Conservation (phyloP, 2,888 invertebrate genomes). For the Spialia ferax region DNA sequence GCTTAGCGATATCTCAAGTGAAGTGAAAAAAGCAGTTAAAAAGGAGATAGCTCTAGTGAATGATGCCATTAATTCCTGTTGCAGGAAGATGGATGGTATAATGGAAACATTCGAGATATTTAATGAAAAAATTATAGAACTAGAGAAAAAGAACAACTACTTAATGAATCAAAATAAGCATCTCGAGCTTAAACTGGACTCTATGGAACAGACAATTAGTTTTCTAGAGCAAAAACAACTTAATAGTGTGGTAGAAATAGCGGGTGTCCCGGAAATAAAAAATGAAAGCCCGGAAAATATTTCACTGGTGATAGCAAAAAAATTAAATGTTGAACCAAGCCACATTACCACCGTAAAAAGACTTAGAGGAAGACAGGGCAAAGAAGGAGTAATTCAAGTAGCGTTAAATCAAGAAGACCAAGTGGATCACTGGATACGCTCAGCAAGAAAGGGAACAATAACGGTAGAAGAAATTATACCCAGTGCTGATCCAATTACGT, state of each 20-base stretch:
- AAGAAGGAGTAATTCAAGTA: constrained; percentile 13
- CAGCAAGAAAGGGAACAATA: constrained; percentile 10
- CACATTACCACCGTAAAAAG: constrained; percentile 4
- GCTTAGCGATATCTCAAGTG: constrained; percentile 5
- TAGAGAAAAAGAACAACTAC: constrained; percentile 27
- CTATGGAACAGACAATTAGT: constrained; percentile 20
- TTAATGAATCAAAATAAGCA: constrained; percentile 28
- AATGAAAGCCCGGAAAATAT: constrained; percentile 6
- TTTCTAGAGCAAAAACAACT: constrained; percentile 27
- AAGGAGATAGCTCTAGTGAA: constrained; percentile 6
- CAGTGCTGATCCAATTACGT: background rate
- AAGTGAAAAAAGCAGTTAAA: constrained; percentile 18
- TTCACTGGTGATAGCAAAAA: background rate
- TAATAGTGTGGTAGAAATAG: constrained; percentile 19
- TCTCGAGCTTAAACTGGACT: constrained; percentile 16
- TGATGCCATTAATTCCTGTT: constrained; percentile 14
- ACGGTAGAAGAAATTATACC: background rate
- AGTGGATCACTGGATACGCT: constrained; percentile 10
- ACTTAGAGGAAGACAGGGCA: constrained; percentile 8
- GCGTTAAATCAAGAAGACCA: background rate
- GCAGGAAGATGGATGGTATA: constrained; percentile 23
- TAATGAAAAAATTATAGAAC: constrained; percentile 8
- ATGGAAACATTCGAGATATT: constrained; percentile 13
- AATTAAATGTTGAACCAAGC: background rate
- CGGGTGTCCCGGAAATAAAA: constrained; percentile 14